A percentile compares a stretch with the other conserved stretches of the same genome.
phyloP scores from a whole-genome alignment of 2,888 invertebrate species.

The Mythimna loreyi region DNA sequence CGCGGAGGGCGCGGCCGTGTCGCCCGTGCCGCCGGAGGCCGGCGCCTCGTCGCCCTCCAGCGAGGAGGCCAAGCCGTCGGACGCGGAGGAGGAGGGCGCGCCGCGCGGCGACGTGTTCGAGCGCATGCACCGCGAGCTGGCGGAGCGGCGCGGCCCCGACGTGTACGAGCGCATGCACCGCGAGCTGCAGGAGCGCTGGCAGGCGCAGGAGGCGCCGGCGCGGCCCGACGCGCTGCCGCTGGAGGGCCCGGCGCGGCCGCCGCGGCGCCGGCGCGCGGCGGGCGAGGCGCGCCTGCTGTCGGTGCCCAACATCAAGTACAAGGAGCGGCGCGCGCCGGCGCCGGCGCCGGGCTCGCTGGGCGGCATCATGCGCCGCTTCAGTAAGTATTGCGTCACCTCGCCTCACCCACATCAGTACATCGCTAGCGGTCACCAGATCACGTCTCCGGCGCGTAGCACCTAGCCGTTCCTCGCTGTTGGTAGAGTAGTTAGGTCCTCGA shows the following conservation, averaged over 20 bases:
- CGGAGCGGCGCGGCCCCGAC: slow-evolving; percentile 78
- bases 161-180: slow-evolving; percentile 85
- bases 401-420: slow-evolving; percentile 69
- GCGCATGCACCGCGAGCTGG: slow-evolving; percentile 83
- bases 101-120: slow-evolving; percentile 83
- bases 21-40: slow-evolving; percentile 46
- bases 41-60: slow-evolving; percentile 60
- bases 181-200: slow-evolving; percentile 87
- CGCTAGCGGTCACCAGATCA: slow-evolving; percentile 69
- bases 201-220: slow-evolving; percentile 73
- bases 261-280: slow-evolving; percentile 71
- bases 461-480: slow-evolving; percentile 76
- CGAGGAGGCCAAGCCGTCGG: slow-evolving; percentile 65
- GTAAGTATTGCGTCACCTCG: slow-evolving; percentile 92
- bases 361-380: slow-evolving; percentile 95
- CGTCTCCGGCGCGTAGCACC: slow-evolving; percentile 72
- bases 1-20: slow-evolving; percentile 43
- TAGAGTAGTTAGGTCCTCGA: slow-evolving; percentile 81
- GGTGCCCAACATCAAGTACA: slow-evolving; percentile 94
- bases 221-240: slow-evolving; percentile 89
- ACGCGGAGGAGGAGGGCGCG: slow-evolving; percentile 66
- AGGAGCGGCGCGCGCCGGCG: slow-evolving; percentile 89
- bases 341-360: slow-evolving; percentile 91
- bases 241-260: slow-evolving; percentile 79
- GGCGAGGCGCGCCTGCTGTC: slow-evolving; percentile 93